Conservation (phyloP, 2,113 vertebrate species). For the Tonatia bakeri region DNA sequence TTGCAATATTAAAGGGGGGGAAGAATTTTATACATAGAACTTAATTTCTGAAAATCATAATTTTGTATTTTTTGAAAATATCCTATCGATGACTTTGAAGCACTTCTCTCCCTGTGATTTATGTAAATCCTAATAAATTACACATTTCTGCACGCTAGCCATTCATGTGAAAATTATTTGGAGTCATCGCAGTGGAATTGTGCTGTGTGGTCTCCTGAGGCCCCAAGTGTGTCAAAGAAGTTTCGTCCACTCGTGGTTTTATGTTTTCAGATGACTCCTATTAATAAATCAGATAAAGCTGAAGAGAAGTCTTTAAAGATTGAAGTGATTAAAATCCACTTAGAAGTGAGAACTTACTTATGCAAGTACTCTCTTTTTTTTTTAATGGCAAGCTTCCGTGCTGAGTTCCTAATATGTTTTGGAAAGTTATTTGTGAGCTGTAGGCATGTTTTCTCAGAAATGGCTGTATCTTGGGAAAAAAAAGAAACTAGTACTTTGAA, state of each 20-base stretch:
- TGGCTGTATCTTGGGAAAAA: not conserved
- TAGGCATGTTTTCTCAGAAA: not conserved
- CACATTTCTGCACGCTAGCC: conserved; percentile 86
- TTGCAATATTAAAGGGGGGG: not conserved
- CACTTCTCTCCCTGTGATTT: conserved; percentile 79
- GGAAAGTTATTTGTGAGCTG: not conserved
- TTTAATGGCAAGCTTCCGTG: not conserved
- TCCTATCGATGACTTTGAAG: conserved; percentile 71
- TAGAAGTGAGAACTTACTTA: not conserved
- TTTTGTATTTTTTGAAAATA: conserved; percentile 45
- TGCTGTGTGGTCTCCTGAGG: conserved; percentile 72
- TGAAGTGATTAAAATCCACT: conserved; percentile 7
- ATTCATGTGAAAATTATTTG: conserved; percentile 88
- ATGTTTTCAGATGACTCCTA: conserved; percentile 53
- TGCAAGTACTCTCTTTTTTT: not conserved
- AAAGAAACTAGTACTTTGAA: not conserved
- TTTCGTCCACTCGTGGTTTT: conserved; percentile 58
- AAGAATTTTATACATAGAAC: not conserved
- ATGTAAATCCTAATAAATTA: conserved; percentile 89
- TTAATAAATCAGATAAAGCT: not conserved
- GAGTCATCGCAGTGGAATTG: conserved; percentile 78
- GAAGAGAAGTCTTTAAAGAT: conserved; percentile 22
- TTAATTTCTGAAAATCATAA: conserved; percentile 60
- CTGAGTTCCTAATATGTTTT: conserved; percentile 27
- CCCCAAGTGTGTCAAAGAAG: conserved; percentile 67